Percentiles rank a stretch among this genome's conserved stretches.
Conservation (phyloP, 2,888 invertebrate genomes). For the Chrysopilus asiliformis region DNA sequence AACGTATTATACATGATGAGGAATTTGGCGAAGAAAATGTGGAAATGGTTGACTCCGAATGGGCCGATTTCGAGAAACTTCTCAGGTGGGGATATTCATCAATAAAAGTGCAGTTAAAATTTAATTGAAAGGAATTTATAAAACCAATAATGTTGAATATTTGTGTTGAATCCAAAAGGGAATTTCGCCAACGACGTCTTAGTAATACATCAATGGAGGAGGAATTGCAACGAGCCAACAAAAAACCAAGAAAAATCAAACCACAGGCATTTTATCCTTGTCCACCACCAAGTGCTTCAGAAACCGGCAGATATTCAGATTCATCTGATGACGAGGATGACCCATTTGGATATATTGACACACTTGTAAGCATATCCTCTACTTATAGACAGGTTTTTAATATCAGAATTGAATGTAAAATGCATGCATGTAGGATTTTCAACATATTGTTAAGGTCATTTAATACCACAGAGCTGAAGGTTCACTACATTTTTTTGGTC, state of each 20-base stretch:
- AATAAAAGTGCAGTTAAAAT: too few species aligned
- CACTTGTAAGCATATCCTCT: conserved; percentile 30
- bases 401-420: too few species aligned
- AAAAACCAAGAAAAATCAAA: conserved; percentile 27
- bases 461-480: too few species aligned
- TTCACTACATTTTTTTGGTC: too few species aligned
- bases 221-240: conserved; percentile 25
- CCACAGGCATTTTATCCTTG: conserved; percentile 35
- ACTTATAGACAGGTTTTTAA: too few species aligned
- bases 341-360: conserved; percentile 34
- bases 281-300: conserved; percentile 27
- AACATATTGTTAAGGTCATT: too few species aligned
- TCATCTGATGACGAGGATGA: conserved; percentile 30
- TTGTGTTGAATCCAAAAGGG: too few species aligned
- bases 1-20: conserved; percentile 31
- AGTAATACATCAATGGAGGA: conserved; percentile 32
- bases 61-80: conserved; percentile 35
- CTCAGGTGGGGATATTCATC: conserved; percentile 18
- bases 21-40: conserved; percentile 36
- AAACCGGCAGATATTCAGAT: conserved; percentile 28
- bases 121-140: too few species aligned
- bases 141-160: too few species aligned
- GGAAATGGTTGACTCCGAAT: conserved; percentile 33
- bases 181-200: conserved; percentile 29
- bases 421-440: too few species aligned